phyloP scores from a whole-genome alignment of 2,888 invertebrate genomes.

The Aphodius sticticus region DNA sequence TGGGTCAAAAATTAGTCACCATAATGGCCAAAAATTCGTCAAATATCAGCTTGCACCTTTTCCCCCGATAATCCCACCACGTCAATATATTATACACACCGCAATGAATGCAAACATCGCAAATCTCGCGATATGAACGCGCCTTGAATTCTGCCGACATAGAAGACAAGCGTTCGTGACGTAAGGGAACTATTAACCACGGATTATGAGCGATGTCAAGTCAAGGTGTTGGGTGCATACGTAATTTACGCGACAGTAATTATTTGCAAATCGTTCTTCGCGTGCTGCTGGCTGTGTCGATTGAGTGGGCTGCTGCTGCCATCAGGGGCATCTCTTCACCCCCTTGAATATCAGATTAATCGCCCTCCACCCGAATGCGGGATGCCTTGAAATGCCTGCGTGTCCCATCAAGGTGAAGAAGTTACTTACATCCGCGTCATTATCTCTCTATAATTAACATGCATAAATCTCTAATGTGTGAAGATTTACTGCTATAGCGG shows the following conservation, averaged over 20 bases:
- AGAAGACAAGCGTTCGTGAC: neutral
- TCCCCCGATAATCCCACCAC: no score
- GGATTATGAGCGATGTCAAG: conserved; percentile 52
- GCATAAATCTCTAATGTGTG: conserved; percentile 4
- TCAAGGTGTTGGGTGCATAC: conserved; percentile 54
- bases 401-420: neutral
- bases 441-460: neutral
- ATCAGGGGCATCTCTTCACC: neutral
- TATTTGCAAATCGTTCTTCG: neutral
- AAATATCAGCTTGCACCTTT: no score
- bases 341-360: neutral
- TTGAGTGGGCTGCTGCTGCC: neutral
- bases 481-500: neutral
- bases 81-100: no score
- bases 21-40: no score
- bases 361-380: neutral
- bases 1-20: no score
- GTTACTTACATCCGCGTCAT: neutral
- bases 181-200: conserved; percentile 50
- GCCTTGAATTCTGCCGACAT: neutral
- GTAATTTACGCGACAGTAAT: conserved; percentile 46
- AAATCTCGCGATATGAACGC: neutral
- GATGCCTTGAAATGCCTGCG: neutral
- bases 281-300: neutral
- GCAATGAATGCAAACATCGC: neutral